Evolutionary conservation across 2,888 invertebrate genomes (phyloP).

Genomic region (Oscheius sp.): DNA sequence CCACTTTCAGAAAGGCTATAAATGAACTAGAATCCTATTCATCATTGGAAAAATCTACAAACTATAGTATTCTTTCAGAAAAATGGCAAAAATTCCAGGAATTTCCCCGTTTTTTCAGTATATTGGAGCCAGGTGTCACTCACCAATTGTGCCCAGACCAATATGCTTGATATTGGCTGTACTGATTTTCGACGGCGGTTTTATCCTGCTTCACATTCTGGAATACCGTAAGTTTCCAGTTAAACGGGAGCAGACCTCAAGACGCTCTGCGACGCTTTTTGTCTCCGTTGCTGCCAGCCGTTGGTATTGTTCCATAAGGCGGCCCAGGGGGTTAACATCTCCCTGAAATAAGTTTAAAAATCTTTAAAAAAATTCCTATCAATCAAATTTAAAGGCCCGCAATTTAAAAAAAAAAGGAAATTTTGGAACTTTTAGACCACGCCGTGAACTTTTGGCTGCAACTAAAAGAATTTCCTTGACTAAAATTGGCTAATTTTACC

Average conservation of each 20-base stretch:
- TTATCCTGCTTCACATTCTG: neutral
- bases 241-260: slow-evolving; percentile 1
- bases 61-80: no score
- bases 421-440: no score
- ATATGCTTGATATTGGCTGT: slow-evolving; percentile 13
- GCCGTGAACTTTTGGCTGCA: no score
- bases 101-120: no score
- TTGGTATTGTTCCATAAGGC: slow-evolving; percentile 38
- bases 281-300: slow-evolving; percentile 23
- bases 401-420: neutral
- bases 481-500: no score
- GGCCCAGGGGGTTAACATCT: slow-evolving; percentile 21
- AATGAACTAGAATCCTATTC: no score
- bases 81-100: no score
- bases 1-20: no score
- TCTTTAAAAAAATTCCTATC: neutral
- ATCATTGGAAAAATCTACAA: no score
- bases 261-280: slow-evolving; percentile 21
- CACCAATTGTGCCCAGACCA: slow-evolving; percentile 19
- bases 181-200: neutral
- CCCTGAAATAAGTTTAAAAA: neutral
- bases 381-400: neutral
- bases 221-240: neutral
- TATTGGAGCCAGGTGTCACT: neutral
- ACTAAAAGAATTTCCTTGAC: no score